phyloP scores from a whole-genome alignment of 2,888 invertebrate species.

The Ophion ventricosus region DNA sequence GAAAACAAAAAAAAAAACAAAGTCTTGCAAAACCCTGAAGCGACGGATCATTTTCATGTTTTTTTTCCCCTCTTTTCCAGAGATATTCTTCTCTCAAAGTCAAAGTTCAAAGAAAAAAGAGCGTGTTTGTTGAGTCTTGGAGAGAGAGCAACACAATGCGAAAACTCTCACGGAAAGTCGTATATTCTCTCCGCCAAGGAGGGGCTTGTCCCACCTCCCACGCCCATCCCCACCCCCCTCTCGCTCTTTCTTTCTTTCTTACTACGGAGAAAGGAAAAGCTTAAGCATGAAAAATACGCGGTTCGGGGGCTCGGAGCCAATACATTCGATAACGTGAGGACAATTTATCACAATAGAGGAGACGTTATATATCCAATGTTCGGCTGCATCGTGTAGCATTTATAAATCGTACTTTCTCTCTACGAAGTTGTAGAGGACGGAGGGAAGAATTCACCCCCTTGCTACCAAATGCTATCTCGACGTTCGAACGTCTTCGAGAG shows the following conservation, averaged over 20 bases:
- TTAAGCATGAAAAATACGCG: slow-evolving; percentile 69
- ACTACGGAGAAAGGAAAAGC: slow-evolving; percentile 62
- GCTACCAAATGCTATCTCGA: not conserved
- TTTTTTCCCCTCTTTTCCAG: slow-evolving; percentile 51
- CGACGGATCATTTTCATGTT: slow-evolving; percentile 54
- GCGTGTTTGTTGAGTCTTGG: slow-evolving; percentile 22
- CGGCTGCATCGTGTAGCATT: slow-evolving; percentile 67
- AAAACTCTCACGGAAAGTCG: slow-evolving; percentile 55
- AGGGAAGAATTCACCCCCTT: slow-evolving; percentile 17
- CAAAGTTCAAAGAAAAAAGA: slow-evolving; percentile 44
- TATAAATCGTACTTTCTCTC: slow-evolving; percentile 65
- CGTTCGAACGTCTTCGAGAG: no score
- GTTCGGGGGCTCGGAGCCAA: slow-evolving; percentile 65
- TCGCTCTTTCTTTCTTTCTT: slow-evolving; percentile 38
- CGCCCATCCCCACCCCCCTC: no score
- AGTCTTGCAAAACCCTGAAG: no score
- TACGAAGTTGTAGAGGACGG: slow-evolving; percentile 37
- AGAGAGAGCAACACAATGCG: slow-evolving; percentile 39
- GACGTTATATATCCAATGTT: slow-evolving; percentile 63
- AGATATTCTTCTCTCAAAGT: slow-evolving; percentile 39
- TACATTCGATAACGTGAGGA: slow-evolving; percentile 66
- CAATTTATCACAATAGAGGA: slow-evolving; percentile 69
- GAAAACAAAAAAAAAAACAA: no score
- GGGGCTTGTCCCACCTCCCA: no score
- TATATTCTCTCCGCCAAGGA: slow-evolving; percentile 57